These are phyloP conservation scores for Bos indicus DNA, from an alignment of 2,113 vertebrate genomes.

Conservation along the genomic window DNA sequence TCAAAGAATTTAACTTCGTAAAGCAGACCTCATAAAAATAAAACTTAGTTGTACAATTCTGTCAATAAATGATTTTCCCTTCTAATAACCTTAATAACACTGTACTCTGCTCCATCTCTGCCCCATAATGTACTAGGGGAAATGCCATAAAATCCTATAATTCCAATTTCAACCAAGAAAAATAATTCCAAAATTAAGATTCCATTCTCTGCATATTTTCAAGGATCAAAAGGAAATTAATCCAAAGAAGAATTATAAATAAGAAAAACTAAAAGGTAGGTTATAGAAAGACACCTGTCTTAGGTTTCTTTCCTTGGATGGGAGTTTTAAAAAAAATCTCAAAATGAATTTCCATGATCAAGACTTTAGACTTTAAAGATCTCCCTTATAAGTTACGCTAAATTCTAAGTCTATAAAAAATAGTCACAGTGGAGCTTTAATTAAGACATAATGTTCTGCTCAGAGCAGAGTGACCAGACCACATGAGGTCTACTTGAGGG, in stretches of 20 bases:
- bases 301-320: neutral
- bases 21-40: neutral
- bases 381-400: neutral
- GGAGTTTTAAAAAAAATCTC: neutral
- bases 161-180: neutral
- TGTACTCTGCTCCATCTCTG: too few species aligned
- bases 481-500: neutral
- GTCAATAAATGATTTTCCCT: neutral
- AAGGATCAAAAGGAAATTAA: conserved; percentile 33
- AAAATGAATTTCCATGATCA: conserved; percentile 4
- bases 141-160: neutral
- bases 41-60: neutral
- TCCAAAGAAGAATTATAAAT: neutral
- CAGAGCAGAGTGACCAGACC: neutral
- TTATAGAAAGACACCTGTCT: neutral
- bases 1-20: neutral
- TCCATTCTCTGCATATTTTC: neutral
- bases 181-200: conserved; percentile 1
- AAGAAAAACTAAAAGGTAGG: neutral
- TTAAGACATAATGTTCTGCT: neutral
- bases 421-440: neutral
- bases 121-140: neutral
- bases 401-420: conserved; percentile 17
- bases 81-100: neutral
- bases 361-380: neutral